Evolutionary conservation across 2,888 invertebrate genomes (phyloP).

Genomic region (Tridacna crocea): DNA sequence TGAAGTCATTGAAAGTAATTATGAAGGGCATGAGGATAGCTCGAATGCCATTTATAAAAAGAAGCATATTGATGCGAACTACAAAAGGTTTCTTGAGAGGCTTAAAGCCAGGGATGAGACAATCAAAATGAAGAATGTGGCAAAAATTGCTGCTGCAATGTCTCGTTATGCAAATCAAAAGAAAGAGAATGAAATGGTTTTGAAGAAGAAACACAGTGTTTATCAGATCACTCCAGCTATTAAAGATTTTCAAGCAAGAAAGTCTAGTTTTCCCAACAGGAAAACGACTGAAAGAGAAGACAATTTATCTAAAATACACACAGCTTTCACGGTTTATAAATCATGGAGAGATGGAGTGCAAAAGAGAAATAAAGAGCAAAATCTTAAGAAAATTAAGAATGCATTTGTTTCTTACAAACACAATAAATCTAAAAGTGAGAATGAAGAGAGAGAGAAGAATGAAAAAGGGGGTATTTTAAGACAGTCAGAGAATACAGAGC

Average conservation of each 20-base stretch:
- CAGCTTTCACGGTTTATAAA: slow-evolving; percentile 36
- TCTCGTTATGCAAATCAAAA: slow-evolving; percentile 13
- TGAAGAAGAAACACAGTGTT: not conserved
- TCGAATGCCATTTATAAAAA: not conserved
- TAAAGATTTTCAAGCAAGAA: not conserved
- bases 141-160: slow-evolving; percentile 17
- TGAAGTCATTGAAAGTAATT: not conserved
- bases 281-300: not conserved
- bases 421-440: no score
- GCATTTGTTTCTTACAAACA: no score
- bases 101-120: not conserved
- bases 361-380: no score
- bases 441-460: no score
- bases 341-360: no score
- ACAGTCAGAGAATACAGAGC: no score
- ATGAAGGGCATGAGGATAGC: not conserved
- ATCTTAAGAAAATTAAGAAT: no score
- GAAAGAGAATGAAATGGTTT: not conserved
- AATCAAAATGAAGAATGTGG: not conserved
- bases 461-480: no score
- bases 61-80: slow-evolving; percentile 2
- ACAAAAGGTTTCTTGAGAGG: slow-evolving; percentile 3
- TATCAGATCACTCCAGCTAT: not conserved
- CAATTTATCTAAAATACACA: not conserved
- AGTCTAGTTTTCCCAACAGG: not conserved